Conservation (phyloP, 2,888 invertebrate genomes). For the Ichneumoninae sp. region DNA sequence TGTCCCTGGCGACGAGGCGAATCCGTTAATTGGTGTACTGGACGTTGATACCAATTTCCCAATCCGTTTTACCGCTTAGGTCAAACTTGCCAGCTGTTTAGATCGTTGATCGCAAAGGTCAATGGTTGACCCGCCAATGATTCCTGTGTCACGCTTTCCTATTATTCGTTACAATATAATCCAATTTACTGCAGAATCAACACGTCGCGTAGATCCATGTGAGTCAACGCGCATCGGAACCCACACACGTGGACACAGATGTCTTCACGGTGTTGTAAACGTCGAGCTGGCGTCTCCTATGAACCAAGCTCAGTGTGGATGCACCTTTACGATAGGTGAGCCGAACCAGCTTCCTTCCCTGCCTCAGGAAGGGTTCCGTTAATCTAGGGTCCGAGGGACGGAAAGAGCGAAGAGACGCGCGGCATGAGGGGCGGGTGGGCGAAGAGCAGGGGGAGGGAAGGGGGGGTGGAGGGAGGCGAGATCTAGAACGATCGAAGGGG, state of each 20-base stretch:
- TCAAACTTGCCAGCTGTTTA: background rate
- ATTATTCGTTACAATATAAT: background rate
- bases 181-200: background rate
- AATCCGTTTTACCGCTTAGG: no score
- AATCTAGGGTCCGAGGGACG: slow-evolving; percentile 81
- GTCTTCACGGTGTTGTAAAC: background rate
- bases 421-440: slow-evolving; percentile 50
- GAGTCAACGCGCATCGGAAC: background rate
- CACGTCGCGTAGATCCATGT: background rate
- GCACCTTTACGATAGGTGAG: slow-evolving; percentile 81
- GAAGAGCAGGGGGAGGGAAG: slow-evolving; percentile 35
- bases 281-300: slow-evolving; percentile 3
- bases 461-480: slow-evolving; percentile 53
- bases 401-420: slow-evolving; percentile 64
- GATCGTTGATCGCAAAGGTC: background rate
- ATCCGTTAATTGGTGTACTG: no score
- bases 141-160: background rate
- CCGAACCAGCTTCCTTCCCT: slow-evolving; percentile 78
- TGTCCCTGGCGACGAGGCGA: no score
- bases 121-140: background rate
- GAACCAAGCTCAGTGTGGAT: slow-evolving; percentile 53
- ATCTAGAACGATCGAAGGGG: slow-evolving; percentile 61
- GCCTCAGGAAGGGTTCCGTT: slow-evolving; percentile 81
- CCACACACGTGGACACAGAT: background rate
- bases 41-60: no score